These are phyloP conservation scores for Antheraea assamensis DNA, from an alignment of 2,888 invertebrate genomes.

Conservation along the genomic window DNA sequence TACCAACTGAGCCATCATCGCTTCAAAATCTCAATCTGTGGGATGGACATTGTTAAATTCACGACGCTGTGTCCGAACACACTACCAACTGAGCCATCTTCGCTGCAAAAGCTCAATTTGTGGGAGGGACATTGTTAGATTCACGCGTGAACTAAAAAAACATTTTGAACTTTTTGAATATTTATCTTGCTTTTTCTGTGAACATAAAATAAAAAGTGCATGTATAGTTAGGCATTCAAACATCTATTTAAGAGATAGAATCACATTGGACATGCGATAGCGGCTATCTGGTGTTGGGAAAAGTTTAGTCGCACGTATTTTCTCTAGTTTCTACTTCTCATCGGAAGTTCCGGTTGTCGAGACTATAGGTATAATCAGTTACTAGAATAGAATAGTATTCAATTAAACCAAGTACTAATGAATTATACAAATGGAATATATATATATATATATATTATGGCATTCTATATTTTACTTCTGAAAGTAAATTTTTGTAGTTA, in stretches of 20 bases:
- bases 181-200: neutral
- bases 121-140: no score
- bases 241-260: conserved; percentile 27
- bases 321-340: conserved; percentile 58
- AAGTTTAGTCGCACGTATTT: conserved; percentile 35
- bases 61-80: no score
- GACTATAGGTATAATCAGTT: neutral
- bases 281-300: conserved; percentile 46
- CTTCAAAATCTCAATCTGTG: no score
- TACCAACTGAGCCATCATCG: no score
- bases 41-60: no score
- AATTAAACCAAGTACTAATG: neutral
- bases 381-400: neutral
- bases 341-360: conserved; percentile 54
- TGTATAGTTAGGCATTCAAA: neutral
- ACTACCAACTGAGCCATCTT: no score
- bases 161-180: neutral
- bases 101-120: no score
- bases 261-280: conserved; percentile 49
- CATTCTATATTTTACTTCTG: neutral
- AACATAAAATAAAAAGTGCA: neutral
- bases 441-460: neutral
- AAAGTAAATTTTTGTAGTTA: neutral
- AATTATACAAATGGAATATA: neutral
- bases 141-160: neutral